Conservation (phyloP, 2,113 vertebrate genomes). For the Acinonyx jubatus region DNA sequence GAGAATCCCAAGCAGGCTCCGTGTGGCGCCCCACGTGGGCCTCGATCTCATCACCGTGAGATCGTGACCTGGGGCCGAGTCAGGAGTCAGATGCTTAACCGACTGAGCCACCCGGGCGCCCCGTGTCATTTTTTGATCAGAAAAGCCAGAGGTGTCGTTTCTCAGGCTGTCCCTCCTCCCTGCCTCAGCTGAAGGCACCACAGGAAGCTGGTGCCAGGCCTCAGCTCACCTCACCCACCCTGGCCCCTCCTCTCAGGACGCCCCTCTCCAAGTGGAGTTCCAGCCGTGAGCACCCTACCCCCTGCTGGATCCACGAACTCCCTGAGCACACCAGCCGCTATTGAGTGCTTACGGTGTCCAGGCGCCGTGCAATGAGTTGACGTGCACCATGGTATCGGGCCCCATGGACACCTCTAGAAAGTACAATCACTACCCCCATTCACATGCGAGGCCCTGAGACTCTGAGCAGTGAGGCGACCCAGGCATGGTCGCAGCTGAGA, state of each 20-base stretch:
- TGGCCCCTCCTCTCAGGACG: neutral
- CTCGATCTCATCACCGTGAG: no score
- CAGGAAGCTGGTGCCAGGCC: neutral
- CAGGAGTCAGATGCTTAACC: no score
- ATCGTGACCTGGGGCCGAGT: no score
- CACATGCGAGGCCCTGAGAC: neutral
- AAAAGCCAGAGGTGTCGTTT: neutral
- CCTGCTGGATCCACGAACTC: rapidly evolving
- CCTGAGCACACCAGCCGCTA: neutral
- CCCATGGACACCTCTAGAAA: rapidly evolving
- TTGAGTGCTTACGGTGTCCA: neutral
- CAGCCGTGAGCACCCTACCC: neutral
- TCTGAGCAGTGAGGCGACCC: neutral
- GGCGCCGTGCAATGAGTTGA: rapidly evolving
- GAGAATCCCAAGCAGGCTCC: no score
- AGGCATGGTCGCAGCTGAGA: rapidly evolving
- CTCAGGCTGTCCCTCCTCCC: neutral
- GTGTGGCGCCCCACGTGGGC: no score
- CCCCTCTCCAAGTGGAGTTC: neutral
- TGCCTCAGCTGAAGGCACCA: neutral
- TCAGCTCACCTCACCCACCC: neutral
- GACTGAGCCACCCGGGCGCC: no score
- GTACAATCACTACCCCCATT: neutral
- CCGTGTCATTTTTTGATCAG: neutral
- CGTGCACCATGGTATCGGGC: rapidly evolving